A percentile compares a stretch with the other conserved stretches of the same genome.
Evolutionary conservation across 1,140 invertebrate genomes (phyloP).

Genomic region (Ips nitidus): DNA sequence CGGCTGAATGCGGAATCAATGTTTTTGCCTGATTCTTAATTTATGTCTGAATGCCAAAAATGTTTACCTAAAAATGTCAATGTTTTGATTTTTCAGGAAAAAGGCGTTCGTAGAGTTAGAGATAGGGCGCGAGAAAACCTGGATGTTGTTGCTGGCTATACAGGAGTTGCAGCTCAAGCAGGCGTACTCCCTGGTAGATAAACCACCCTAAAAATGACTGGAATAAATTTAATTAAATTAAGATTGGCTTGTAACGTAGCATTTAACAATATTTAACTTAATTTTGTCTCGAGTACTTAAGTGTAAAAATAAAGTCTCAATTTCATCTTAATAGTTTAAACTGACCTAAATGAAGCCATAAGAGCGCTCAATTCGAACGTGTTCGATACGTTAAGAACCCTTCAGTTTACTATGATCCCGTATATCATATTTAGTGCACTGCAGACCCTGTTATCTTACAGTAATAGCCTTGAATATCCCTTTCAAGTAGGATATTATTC

Average conservation of each 20-base stretch:
- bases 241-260: too few relatives aligned
- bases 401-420: conserved; percentile 18
- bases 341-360: too few relatives aligned
- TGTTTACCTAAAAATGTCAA: too few relatives aligned
- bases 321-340: too few relatives aligned
- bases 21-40: too few relatives aligned
- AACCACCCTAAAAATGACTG: background rate
- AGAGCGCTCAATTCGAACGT: background rate
- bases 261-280: too few relatives aligned
- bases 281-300: too few relatives aligned
- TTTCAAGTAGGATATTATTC: conserved; percentile 42
- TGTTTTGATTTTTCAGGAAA: conserved; percentile 30
- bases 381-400: conserved; percentile 35
- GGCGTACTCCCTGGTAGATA: conserved; percentile 9
- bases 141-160: conserved; percentile 39
- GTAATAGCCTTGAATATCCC: conserved; percentile 43
- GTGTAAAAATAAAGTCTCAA: too few relatives aligned
- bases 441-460: conserved; percentile 44
- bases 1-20: too few relatives aligned
- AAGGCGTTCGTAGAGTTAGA: conserved; percentile 38
- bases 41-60: too few relatives aligned
- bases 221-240: too few relatives aligned
- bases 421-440: conserved; percentile 45
- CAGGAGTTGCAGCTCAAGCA: conserved; percentile 28
- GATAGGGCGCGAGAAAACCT: conserved; percentile 40